Evolutionary conservation across 2,888 invertebrate species (phyloP), one percentile per base, ranked within the genome.

Genomic region (Mesochorus sp.): DNA sequence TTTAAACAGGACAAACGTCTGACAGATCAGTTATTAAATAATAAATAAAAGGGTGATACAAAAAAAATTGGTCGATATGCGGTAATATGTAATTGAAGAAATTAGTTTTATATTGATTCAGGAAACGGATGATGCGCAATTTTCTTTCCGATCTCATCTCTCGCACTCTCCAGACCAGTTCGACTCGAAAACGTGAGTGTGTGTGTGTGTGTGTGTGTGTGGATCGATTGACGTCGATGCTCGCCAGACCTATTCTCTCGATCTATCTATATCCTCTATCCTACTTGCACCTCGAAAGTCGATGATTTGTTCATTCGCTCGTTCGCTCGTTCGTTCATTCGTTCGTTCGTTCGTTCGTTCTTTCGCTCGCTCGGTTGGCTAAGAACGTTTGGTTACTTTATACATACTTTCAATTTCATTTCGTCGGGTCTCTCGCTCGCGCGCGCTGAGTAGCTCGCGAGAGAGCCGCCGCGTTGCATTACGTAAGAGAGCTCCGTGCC

Each of bases 391-490:
- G 83, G 83, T 86, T 85, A 83, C 85, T 86, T 87, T 88, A n/a
- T n/a, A n/a, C n/a, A n/a, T n/a, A 90, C 89, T 90, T 90, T 90
- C 90, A 87, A 90, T 90, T 90, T 90, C 88, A 86, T 90, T 90
- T 88, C 82, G 87, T 86, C 84, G 87, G 82, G 85, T 82, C 83
- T 83, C 84, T 62, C 53, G 37, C 53, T 21, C 66, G 24, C 47
- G 28, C 49, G 26, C 37, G 19, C 57, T 31, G 79, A 79, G 67
- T n/a, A n/a, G n/a, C n/a, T n/a, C 70, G 82, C 84, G 81, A 59
- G 73, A 76, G 84, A 82, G 82, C 81, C 80, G 81, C n/a, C 71
- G 80, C 61, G 80, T 73, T 70, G 79, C 76, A 79, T 87, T 87
- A 85, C 84, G 85, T 87, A 87, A 87, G n/a, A n/a, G n/a, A n/a